Evolutionary conservation across 2,797 vertebrate genomes (phyloP).

Genomic region (Rhinogobio ventralis): DNA sequence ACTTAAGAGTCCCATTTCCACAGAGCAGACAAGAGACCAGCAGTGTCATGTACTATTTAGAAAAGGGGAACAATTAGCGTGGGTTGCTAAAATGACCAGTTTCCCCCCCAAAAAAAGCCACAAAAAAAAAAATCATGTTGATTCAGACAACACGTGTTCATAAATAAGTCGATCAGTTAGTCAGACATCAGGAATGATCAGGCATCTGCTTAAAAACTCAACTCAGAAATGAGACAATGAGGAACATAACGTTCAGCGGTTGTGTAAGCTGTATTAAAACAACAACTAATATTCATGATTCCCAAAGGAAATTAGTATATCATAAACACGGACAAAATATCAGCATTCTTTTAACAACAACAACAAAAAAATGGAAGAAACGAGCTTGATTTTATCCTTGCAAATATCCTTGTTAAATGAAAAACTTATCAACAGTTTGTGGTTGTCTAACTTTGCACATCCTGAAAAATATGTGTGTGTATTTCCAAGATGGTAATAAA

Average conservation of each 20-base stretch:
- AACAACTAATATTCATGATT: neutral
- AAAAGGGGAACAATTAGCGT: neutral
- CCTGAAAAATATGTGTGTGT: neutral
- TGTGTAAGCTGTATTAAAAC: neutral
- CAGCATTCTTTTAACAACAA: neutral
- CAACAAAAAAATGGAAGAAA: neutral
- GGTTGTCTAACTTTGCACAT: neutral
- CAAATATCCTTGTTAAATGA: neutral
- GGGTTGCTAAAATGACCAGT: neutral
- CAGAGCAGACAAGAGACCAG: neutral
- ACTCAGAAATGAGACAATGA: neutral
- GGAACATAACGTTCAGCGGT: neutral
- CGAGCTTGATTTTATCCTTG: neutral
- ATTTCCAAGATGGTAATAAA: neutral
- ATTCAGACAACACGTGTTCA: slow-evolving; percentile 9
- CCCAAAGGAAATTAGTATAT: neutral
- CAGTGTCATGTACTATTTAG: neutral
- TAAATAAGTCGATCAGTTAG: neutral
- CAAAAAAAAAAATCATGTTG: neutral
- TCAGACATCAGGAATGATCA: neutral
- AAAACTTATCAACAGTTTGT: neutral
- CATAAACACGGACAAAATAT: neutral
- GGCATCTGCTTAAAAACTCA: slow-evolving; percentile 1
- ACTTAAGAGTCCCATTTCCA: neutral
- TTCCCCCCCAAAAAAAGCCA: neutral